Percentiles rank a stretch among this genome's conserved stretches.
These are phyloP conservation scores for Elaeidobius kamerunicus DNA, from an alignment of 2,888 invertebrate genomes.

Conservation along the genomic window DNA sequence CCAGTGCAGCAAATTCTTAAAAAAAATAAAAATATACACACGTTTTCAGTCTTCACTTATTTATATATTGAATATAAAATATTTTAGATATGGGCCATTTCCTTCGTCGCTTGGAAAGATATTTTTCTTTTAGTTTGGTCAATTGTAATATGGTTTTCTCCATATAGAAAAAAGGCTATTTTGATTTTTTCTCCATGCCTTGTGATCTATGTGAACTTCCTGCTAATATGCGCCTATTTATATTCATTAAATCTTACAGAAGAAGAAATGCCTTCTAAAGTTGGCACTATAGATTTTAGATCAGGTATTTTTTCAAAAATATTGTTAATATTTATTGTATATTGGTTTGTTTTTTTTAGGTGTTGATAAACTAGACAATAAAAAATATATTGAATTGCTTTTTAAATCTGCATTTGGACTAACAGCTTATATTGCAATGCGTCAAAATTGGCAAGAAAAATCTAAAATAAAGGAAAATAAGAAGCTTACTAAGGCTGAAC, in stretches of 20 bases:
- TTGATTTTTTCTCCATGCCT: constrained; percentile 18
- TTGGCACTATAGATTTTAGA: constrained; percentile 8
- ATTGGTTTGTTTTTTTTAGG: too few relatives aligned
- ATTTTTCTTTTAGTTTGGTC: constrained; percentile 19
- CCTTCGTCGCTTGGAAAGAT: constrained; percentile 16
- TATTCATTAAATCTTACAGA: constrained; percentile 16
- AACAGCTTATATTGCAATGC: too few relatives aligned
- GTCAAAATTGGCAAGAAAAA: too few relatives aligned
- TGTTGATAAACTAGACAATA: too few relatives aligned
- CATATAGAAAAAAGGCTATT: constrained; percentile 15
- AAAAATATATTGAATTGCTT: too few relatives aligned
- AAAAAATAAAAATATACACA: too few relatives aligned
- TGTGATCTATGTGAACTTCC: constrained; percentile 11
- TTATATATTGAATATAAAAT: too few relatives aligned
- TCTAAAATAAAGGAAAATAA: too few relatives aligned
- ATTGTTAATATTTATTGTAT: neutral
- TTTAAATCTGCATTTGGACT: too few relatives aligned
- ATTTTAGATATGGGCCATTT: constrained; percentile 26
- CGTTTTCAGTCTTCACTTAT: too few relatives aligned
- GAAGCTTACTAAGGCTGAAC: too few relatives aligned
- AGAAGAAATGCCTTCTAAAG: constrained; percentile 8
- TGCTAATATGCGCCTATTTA: constrained; percentile 13
- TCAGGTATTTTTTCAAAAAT: constrained; percentile 12
- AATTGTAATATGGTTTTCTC: constrained; percentile 24
- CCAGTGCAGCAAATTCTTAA: neutral